Base-by-base conservation (phyloP, 2,888 invertebrate genomes). In the Nephrotoma flavescens region DNA sequence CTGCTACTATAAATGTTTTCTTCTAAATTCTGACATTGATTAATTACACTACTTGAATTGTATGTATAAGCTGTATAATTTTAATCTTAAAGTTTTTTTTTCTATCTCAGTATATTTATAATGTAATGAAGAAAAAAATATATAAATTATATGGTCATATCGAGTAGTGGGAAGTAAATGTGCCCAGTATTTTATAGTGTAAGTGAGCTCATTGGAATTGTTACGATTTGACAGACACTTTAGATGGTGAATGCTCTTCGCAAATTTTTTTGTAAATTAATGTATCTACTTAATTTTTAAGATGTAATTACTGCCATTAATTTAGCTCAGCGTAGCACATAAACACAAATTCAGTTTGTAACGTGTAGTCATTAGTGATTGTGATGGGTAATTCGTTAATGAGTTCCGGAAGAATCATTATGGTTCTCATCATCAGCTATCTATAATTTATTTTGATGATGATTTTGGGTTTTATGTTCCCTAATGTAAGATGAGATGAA, bases 11-110 rank as follows among this genome's bases (percentile, higher is more conserved):
- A 42, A 84, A 84, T 84, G 84, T 84, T 84, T 84, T 84, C 84
- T 84, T 84, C 84, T 85, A 15, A 44, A 44, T 85, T 85, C 44
- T 85, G 85, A 85, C 85, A 85, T 85, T 85, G 85, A 85, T 85
- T 85, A 85, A 85, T 85, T 85, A 85, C 85, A 44, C 44, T 85
- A 85, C 42, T 44, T 44, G 44, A 44, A 71, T 71, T 71, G 71
- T 71, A 71, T 71, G 71, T 71, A 71, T 71, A 71, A 42, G 5
- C 71, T 31, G 31, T 71, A 11, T 71, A 71, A 31, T 71, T 31
- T 71, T 71, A 71, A 31, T 71, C 11, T 71, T 71, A 71, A 71
- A 31, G 31, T 71, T 71, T 71, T 71, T 5, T 71, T 52, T 52
- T 52, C 4, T 71, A 9, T 71, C 31, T 71, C 31, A n/a, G 15